Evolutionary conservation across 2,888 invertebrate species (phyloP).

Genomic region (Tipula vernalis): DNA sequence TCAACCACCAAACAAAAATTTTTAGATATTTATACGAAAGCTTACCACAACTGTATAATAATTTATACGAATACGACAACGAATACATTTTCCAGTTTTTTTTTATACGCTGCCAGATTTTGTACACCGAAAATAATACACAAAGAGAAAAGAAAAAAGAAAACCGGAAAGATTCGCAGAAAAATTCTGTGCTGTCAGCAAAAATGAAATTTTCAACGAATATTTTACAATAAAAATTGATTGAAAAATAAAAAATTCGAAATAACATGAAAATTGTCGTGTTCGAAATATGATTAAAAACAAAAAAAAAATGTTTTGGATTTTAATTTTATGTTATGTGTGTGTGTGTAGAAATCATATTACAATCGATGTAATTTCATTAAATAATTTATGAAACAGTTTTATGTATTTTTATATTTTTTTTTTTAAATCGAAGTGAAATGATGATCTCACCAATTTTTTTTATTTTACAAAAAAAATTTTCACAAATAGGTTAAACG

Average conservation of each 20-base stretch:
- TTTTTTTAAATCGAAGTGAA: not conserved
- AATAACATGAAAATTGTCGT: not conserved
- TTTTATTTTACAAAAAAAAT: not conserved
- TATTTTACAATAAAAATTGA: not conserved
- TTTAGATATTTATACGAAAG: not conserved
- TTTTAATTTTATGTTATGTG: not conserved
- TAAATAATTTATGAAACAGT: not conserved
- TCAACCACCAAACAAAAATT: not conserved
- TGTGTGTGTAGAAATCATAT: not conserved
- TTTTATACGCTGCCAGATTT: not conserved
- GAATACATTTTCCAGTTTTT: not conserved
- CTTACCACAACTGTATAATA: not conserved
- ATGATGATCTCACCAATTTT: not conserved
- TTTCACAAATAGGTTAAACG: not conserved
- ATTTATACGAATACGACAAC: not conserved
- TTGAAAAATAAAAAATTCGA: not conserved
- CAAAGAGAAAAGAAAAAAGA: not conserved
- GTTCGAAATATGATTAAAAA: not conserved
- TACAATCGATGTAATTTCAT: not conserved
- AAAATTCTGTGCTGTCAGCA: not conserved
- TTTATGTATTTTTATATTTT: not conserved
- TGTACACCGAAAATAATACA: not conserved
- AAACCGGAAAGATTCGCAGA: not conserved
- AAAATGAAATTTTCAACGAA: not conserved
- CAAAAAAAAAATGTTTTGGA: not conserved